Percentiles rank a stretch among this genome's conserved stretches.
These are phyloP conservation scores for Calliphora vicina DNA, from an alignment of 1,140 invertebrate species.

Conservation along the genomic window DNA sequence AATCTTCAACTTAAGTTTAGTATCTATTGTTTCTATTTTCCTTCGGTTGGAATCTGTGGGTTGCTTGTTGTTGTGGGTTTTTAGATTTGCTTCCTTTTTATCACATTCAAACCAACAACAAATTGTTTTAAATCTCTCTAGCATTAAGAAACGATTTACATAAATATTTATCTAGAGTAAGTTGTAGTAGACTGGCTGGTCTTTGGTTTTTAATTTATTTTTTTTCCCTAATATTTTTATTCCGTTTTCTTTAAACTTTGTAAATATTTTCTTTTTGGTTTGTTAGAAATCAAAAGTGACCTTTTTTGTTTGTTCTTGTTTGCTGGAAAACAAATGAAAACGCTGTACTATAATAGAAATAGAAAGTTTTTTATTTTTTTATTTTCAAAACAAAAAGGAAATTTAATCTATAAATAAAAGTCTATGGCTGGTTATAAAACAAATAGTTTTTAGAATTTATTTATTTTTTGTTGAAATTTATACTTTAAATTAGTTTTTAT, in stretches of 20 bases:
- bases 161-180: neutral
- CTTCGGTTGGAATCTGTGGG: neutral
- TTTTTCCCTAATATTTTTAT: neutral
- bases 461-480: no score
- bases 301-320: neutral
- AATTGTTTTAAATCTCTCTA: slow-evolving; percentile 8
- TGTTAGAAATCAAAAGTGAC: neutral
- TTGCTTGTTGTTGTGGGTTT: no score
- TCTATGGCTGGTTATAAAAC: neutral
- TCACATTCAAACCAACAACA: neutral
- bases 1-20: neutral
- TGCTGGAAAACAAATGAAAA: neutral
- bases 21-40: neutral
- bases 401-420: neutral
- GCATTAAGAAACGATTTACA: slow-evolving; percentile 13
- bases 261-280: neutral
- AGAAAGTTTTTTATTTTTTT: no score
- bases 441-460: neutral
- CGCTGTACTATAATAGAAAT: no score
- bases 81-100: neutral
- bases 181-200: neutral
- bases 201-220: neutral
- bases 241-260: neutral
- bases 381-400: neutral
- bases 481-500: neutral